Evolutionary conservation across 2,888 invertebrate species (phyloP).

Genomic region (Cerastoderma edule): DNA sequence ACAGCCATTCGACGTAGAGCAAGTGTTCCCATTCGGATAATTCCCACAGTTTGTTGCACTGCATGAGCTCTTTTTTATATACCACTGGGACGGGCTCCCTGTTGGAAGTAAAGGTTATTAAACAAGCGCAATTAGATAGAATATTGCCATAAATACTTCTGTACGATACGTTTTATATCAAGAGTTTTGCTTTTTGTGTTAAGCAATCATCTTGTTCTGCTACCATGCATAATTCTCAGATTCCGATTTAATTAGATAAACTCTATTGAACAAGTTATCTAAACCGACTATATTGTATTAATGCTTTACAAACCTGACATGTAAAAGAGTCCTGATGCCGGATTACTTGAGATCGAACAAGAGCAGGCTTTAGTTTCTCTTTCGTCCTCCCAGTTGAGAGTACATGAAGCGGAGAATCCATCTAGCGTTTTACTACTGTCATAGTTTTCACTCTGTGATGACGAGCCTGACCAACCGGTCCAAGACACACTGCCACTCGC

Average conservation of each 20-base stretch:
- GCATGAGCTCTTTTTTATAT: not conserved
- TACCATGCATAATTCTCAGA: no score
- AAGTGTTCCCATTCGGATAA: not conserved
- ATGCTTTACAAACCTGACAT: no score
- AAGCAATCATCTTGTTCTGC: no score
- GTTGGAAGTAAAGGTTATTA: no score
- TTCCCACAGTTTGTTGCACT: not conserved
- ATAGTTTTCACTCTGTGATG: slow-evolving; percentile 3
- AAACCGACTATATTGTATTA: no score
- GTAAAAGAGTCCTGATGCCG: slow-evolving; percentile 13
- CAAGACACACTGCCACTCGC: slow-evolving; percentile 4
- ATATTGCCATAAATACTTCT: no score
- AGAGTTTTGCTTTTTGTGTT: no score
- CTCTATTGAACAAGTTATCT: no score
- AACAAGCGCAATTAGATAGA: no score
- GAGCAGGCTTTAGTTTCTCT: slow-evolving; percentile 5
- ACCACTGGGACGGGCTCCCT: not conserved
- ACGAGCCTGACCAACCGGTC: not conserved
- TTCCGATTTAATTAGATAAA: no score
- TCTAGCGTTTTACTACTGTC: not conserved
- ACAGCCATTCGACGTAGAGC: not conserved
- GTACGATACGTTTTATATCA: no score
- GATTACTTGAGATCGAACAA: slow-evolving; percentile 9
- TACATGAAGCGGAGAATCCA: slow-evolving; percentile 8
- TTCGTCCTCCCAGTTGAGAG: slow-evolving; percentile 4